Evolutionary conservation across 2,797 vertebrate species (phyloP), one percentile per base, ranked within the genome.

Genomic region (Lacerta viridis): DNA sequence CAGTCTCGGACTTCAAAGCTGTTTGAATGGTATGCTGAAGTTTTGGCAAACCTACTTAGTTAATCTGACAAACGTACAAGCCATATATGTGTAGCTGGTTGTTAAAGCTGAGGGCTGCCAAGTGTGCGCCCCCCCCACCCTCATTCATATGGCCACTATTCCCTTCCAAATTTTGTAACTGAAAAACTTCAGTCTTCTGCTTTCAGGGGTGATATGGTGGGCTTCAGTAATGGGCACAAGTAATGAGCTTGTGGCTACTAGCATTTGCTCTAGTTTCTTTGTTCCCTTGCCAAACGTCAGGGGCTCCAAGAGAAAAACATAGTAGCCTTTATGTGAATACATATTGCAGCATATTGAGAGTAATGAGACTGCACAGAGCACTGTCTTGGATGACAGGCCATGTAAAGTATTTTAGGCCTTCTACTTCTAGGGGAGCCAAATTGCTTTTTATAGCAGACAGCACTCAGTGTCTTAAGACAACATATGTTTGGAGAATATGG

Each of bases 1-100:
- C 39, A 46, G 39, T 43, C 25, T 83, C 64, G 5, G 11, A 27
- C 39, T 39, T 43, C 23, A 43, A 43, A 39, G 1, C 7, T 72
- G 88, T 93, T 84, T 55, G 72, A 72, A 72, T 79, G 13, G 55
- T 76, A 3, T 78, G 50, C 84, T 76, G 89, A n/a, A 85, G 27
- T 10, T 86, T 39, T 91, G 29, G 2, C 86, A 80, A 36, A 85
- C 77, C 46, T 20, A 64, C 79, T 59, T 86, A 87, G 61, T 72
- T 77, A 79, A 29, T 79, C 46, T 55, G n/a, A 13, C 27, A 50
- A n/a, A 4, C n/a, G 46, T n/a, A 13, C 15, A 50, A n/a, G 29
- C 25, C 7, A 2, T 55, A 4, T n/a, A 27, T n/a, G 29, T 13
- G 27, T 6, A 29, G 4, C 43, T 50, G 43, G 43, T 17, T 78